phyloP scores from a whole-genome alignment of 1,140 invertebrate genomes.

The Drosophila nasuta region DNA sequence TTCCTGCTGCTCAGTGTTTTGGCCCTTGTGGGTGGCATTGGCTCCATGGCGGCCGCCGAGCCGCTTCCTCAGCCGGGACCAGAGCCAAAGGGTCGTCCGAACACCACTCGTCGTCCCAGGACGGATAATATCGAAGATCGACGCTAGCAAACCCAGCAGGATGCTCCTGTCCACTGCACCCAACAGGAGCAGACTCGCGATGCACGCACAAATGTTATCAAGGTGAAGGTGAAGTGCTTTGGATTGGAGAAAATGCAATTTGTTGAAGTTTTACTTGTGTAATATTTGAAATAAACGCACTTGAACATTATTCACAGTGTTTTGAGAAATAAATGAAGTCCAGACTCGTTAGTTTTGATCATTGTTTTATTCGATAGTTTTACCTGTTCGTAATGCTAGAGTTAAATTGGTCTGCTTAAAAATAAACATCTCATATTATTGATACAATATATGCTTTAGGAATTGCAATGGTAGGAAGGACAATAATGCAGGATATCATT shows the following conservation, averaged over 20 bases:
- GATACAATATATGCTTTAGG: slow-evolving; percentile 52
- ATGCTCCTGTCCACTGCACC: slow-evolving; percentile 49
- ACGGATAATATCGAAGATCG: slow-evolving; percentile 70
- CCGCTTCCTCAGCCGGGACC: slow-evolving; percentile 58
- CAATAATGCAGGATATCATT: slow-evolving; percentile 15
- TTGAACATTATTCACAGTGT: neutral
- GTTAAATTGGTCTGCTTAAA: slow-evolving; percentile 82
- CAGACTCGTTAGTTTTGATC: slow-evolving; percentile 49
- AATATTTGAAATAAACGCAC: slow-evolving; percentile 18
- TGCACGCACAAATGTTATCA: slow-evolving; percentile 34
- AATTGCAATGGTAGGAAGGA: slow-evolving; percentile 26
- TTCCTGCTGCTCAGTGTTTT: slow-evolving; percentile 70
- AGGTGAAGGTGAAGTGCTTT: slow-evolving; percentile 73
- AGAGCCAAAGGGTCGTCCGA: slow-evolving; percentile 73
- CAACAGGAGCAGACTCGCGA: slow-evolving; percentile 38
- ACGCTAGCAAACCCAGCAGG: slow-evolving; percentile 62
- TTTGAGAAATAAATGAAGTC: neutral
- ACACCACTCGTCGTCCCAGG: slow-evolving; percentile 71
- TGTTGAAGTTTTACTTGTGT: slow-evolving; percentile 75
- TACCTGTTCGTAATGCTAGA: slow-evolving; percentile 59
- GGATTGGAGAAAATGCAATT: slow-evolving; percentile 68
- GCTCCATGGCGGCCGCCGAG: slow-evolving; percentile 51
- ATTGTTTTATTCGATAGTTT: slow-evolving; percentile 76
- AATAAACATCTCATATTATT: slow-evolving; percentile 56
- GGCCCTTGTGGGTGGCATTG: slow-evolving; percentile 66